Base-by-base conservation (phyloP, 2,888 invertebrate genomes). In the Odontothrips loti region DNA sequence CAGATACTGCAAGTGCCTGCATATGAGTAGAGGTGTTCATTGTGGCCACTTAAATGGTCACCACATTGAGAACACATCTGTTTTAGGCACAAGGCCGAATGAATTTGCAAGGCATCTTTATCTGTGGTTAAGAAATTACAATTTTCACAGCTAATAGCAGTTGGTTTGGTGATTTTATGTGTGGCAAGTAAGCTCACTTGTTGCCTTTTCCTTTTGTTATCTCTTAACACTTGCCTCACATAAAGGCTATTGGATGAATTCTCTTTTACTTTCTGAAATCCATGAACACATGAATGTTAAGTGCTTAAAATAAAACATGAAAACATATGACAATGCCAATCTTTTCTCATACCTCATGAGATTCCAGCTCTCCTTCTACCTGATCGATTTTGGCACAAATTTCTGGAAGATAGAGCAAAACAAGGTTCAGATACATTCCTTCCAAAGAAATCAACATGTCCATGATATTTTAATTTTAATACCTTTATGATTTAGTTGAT, bases 401-500 rank as follows among this genome's bases (percentile, higher is more conserved):
- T 75, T 75, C 68, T 75, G 27, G 10, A 27, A 58, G 58, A 58
- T 15, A 15, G 58, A 15, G 58, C 15, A 75, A 23, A 27, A 75
- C 23, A 75, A 27, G 12, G 23, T 1, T 75, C 10, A 27, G 17
- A 58, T 11, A 58, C 51, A 43, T 4, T 6, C 6, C 2, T 43
- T 43, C 34, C 34, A 43, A 4, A 43, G 34, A 43, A 4, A 43
- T 43, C 34, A 43, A 43, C 3, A 43, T 4, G 34, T 43, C 6
- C 34, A 43, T 43, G 6, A 43, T 43, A 43, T 43, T 43, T 4
- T 43, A 2, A 43, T 43, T 43, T 43, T 43, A 43, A 23, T 27
- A 75, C 68, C 68, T 10, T 75, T 23, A 23, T 75, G 68, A 8
- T 75, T 75, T 27, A 75, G 68, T 75, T 75, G 68, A 12, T 75